Evolutionary conservation across 2,888 invertebrate genomes (phyloP).

Genomic region (Aleiodes testaceus): DNA sequence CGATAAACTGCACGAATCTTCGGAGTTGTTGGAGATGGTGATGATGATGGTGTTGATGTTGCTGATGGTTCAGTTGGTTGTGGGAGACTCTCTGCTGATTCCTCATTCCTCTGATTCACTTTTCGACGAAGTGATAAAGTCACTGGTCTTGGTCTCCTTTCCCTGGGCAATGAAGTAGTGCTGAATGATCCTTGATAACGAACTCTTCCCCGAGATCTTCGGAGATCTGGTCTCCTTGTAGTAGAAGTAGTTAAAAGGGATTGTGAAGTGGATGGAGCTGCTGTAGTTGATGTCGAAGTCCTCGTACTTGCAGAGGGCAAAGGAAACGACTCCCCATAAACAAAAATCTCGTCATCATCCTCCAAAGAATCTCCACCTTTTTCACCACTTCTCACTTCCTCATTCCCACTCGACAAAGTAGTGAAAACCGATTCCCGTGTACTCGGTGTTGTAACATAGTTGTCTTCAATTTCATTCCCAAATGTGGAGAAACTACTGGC

Average conservation of each 20-base stretch:
- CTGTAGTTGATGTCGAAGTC: neutral
- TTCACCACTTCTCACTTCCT: too few relatives aligned
- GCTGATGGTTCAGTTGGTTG: neutral
- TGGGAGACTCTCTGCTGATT: neutral
- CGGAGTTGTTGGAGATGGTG: neutral
- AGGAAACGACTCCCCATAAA: too few relatives aligned
- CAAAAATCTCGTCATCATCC: too few relatives aligned
- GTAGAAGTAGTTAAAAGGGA: neutral
- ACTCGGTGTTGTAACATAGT: neutral
- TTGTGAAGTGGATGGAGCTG: neutral
- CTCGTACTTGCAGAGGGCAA: too few relatives aligned
- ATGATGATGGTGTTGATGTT: neutral
- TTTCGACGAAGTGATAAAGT: neutral
- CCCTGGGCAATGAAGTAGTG: neutral
- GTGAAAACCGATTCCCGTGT: too few relatives aligned
- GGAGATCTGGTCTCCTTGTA: neutral
- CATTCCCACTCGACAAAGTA: neutral
- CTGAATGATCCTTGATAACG: neutral
- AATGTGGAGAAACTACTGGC: neutral
- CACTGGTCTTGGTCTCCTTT: neutral
- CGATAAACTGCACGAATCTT: slow-evolving; percentile 39
- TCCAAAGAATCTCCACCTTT: too few relatives aligned
- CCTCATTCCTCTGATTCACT: neutral
- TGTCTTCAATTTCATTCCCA: neutral
- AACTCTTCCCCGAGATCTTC: slow-evolving; percentile 16